Evolutionary conservation across 2,113 vertebrate genomes (phyloP).

Genomic region (Hippocampus guttulatus): DNA sequence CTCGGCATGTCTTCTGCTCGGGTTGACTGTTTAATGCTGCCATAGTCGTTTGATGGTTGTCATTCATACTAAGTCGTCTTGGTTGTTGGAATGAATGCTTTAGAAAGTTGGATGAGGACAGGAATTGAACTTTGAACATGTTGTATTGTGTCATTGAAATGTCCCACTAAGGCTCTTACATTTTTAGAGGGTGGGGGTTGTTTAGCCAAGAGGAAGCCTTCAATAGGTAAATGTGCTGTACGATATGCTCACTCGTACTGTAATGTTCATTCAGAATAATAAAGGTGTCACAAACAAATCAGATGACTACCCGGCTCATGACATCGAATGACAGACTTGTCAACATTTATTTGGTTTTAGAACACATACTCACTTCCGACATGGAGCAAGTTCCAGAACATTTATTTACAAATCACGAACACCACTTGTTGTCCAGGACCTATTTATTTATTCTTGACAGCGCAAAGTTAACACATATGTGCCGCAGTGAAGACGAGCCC

Average conservation of each 20-base stretch:
- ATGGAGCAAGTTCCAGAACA: neutral
- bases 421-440: neutral
- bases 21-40: slow-evolving; percentile 37
- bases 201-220: slow-evolving; percentile 84
- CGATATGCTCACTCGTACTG: slow-evolving; percentile 62
- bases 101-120: slow-evolving; percentile 69
- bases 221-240: slow-evolving; percentile 77
- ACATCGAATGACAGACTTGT: neutral
- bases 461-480: neutral
- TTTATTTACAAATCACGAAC: neutral
- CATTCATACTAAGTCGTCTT: neutral
- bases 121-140: slow-evolving; percentile 52
- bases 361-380: neutral
- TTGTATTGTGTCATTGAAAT: slow-evolving; percentile 13
- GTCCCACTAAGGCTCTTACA: slow-evolving; percentile 6
- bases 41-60: slow-evolving; percentile 31
- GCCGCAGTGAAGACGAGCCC: neutral
- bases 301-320: neutral
- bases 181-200: slow-evolving; percentile 68
- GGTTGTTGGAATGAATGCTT: slow-evolving; percentile 41
- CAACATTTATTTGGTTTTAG: neutral
- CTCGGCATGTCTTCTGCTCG: slow-evolving; percentile 49
- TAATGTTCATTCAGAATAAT: slow-evolving; percentile 66
- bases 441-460: neutral
- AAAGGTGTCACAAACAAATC: slow-evolving; percentile 66